Evolutionary conservation across 2,113 vertebrate genomes (phyloP), one percentile per base, ranked within the genome.

Genomic region (Athene noctua): DNA sequence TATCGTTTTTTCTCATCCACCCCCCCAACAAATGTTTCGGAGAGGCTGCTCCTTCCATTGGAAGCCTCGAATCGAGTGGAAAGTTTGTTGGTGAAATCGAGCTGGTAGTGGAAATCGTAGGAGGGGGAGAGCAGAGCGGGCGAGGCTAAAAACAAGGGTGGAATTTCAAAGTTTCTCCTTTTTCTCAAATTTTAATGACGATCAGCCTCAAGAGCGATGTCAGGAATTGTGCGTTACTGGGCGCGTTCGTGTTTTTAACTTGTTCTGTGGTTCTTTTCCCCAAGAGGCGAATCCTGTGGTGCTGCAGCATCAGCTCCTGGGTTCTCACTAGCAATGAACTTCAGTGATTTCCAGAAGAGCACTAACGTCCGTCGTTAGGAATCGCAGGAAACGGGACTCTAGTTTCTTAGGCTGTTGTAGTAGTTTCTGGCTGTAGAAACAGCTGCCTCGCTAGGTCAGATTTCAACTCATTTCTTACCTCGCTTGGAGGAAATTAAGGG

Each of bases 171-270:
- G 13, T 68, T 26, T 54, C 32, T 47, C 25, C 9, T 18, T 20
- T 82, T 21, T 22, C 29, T 29, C 25, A 5, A 3, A 19, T 46
- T 52, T 36, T 30, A 25, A 5, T 1, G 21, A 3, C 3, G 10
- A 1, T 23, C 17, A 1, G n/a, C 54, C 2, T 44, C 15, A 2
- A 15, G 46, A 27, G 18, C n/a, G 2, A 1, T 1, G 36, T 20
- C 23, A 1, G 47, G 34, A 26, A 15, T 32, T 15, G 42, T 1
- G 36, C 6, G 26, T 19, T 34, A 4, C 7, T 2, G 13, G n/a
- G 59, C 18, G 17, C 2, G 6, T 32, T 65, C 2, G 3, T n/a
- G 62, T 9, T 34, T 80, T 70, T 74, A 16, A 29, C 40, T 4
- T 8, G 5, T 23, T 13, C 27, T 20, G 20, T 15, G 40, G 20